These are phyloP conservation scores for Penelope pileata DNA, from an alignment of 2,113 vertebrate genomes.

Conservation along the genomic window DNA sequence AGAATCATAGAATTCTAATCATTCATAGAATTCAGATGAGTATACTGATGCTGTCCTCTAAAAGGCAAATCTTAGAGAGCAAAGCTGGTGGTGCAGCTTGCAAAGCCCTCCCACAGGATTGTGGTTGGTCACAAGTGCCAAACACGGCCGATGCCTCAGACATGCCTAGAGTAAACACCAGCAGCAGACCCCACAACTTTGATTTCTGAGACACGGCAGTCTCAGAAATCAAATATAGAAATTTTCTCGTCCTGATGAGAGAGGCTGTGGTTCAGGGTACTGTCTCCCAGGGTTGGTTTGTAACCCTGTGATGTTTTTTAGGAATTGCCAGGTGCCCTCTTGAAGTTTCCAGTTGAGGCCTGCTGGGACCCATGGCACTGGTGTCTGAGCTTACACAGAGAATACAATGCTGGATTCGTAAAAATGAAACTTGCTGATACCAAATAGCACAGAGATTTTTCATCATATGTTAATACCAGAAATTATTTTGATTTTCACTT, in stretches of 20 bases:
- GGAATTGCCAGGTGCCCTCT: neutral
- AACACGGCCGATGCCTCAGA: neutral
- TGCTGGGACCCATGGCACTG: neutral
- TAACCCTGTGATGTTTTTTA: neutral
- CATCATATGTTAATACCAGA: neutral
- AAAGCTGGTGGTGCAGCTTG: neutral
- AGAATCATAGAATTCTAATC: too few relatives aligned
- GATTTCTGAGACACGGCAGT: neutral
- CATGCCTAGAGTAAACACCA: neutral
- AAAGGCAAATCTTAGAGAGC: neutral
- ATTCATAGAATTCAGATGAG: neutral
- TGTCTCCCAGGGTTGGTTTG: neutral
- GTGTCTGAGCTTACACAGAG: neutral
- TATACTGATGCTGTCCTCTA: neutral
- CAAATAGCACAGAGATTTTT: neutral
- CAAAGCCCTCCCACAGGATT: neutral
- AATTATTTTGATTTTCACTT: neutral
- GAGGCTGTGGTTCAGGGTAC: neutral
- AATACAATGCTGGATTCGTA: neutral
- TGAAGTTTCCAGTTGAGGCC: neutral
- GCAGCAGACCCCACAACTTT: neutral
- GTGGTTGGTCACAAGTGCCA: neutral
- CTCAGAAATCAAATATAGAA: neutral
- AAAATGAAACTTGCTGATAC: neutral
- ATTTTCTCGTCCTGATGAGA: neutral